Percentiles rank a stretch among this genome's conserved stretches.
Evolutionary conservation across 2,113 vertebrate species (phyloP).

Genomic region (Corvus moneduloides): DNA sequence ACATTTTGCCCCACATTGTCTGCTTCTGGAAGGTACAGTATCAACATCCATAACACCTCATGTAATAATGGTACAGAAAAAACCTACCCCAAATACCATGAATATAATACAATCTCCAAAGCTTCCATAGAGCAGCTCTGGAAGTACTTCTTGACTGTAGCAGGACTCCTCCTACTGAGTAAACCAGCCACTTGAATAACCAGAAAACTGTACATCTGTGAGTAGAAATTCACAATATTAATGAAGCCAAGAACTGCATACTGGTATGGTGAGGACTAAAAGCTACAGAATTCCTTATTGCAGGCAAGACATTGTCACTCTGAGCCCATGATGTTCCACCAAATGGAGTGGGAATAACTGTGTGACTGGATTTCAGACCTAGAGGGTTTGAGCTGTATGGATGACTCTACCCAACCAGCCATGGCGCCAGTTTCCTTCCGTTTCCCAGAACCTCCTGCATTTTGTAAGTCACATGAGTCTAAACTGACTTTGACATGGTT

Average conservation of each 20-base stretch:
- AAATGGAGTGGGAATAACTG: not conserved
- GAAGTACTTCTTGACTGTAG: not conserved
- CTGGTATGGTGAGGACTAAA: not conserved
- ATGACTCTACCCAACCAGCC: not conserved
- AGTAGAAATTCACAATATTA: not conserved
- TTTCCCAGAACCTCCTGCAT: not conserved
- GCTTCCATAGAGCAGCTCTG: not conserved
- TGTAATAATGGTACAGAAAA: not conserved
- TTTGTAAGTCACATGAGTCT: not conserved
- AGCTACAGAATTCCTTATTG: not conserved
- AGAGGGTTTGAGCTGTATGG: not conserved
- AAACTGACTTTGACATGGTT: not conserved
- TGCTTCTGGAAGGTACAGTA: not conserved
- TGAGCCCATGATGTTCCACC: not conserved
- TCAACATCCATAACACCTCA: not conserved
- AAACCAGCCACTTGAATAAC: not conserved
- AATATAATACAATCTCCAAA: not conserved
- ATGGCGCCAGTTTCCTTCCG: accelerated
- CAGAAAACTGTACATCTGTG: not conserved
- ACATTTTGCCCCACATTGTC: not conserved
- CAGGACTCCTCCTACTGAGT: not conserved
- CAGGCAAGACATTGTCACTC: not conserved
- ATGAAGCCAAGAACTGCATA: not conserved
- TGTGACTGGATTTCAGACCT: not conserved
- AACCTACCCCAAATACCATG: accelerated